A percentile compares a stretch with the other conserved stretches of the same genome.
Evolutionary conservation across 1,140 invertebrate genomes (phyloP).

Genomic region (Periplaneta americana): DNA sequence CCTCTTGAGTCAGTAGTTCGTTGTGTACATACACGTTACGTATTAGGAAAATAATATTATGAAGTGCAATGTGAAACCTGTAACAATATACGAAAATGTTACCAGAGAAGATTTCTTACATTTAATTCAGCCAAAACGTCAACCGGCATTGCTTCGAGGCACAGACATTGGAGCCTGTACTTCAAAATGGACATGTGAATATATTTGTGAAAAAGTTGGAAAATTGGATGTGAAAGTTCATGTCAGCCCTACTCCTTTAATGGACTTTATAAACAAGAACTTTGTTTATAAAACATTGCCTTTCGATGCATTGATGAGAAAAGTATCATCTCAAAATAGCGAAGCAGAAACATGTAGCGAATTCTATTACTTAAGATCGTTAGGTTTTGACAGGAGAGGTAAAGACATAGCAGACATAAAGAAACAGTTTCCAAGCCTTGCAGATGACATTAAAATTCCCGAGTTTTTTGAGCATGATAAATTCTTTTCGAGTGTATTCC

Average conservation of each 20-base stretch:
- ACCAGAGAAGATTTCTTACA: background rate
- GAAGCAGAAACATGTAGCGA: constrained; percentile 35
- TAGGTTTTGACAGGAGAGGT: constrained; percentile 46
- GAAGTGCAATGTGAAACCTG: background rate
- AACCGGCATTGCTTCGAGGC: constrained; percentile 42
- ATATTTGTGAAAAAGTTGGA: constrained; percentile 38
- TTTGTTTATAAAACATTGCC: constrained; percentile 48
- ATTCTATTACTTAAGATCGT: constrained; percentile 48
- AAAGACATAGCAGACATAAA: constrained; percentile 46
- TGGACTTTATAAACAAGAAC: constrained; percentile 54
- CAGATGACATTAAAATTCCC: constrained; percentile 43
- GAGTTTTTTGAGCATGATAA: constrained; percentile 36
- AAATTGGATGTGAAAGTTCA: constrained; percentile 46
- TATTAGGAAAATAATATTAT: no score
- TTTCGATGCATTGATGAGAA: constrained; percentile 41
- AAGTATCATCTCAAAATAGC: constrained; percentile 32
- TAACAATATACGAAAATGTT: constrained; percentile 3
- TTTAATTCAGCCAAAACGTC: constrained; percentile 7
- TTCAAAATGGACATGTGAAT: constrained; percentile 45
- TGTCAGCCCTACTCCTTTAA: constrained; percentile 36
- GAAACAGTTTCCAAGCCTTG: constrained; percentile 43
- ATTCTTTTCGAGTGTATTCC: constrained; percentile 53
- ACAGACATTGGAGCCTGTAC: constrained; percentile 45
- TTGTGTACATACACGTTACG: no score
- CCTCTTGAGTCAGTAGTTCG: no score